Evolutionary conservation across 2,797 vertebrate species (phyloP), one percentile per base, ranked within the genome.

Genomic region (Lepus oiostolus): DNA sequence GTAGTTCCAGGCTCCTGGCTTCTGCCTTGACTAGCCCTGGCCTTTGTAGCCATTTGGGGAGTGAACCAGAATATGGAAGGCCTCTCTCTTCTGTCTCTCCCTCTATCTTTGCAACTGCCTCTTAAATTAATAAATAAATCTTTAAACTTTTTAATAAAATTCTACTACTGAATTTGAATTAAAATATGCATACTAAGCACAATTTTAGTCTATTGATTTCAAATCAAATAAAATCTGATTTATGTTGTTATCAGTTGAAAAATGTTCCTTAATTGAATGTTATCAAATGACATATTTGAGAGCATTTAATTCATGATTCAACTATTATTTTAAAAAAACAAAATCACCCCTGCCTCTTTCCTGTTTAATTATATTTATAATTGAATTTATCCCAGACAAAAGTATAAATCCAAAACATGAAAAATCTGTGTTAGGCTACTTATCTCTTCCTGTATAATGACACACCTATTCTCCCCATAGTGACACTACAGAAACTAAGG

Each of bases 201-300:
- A 96, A 96, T 82, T 92, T 86, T 63, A 94, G 92, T 92, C 22
- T 10, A 88, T 85, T 80, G 67, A 28, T 94, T 60, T 17, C 67
- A 67, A 91, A 54, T 85, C 8, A 30, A 85, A 94, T 95, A 85
- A 93, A 92, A 67, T 96, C 26, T 71, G 17, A 95, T 74, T 2
- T 91, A 17, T 6, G 92, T 30, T 92, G 67, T 71, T 94, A 93
- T 89, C 88, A n/a, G 35, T 32, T 77, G 62, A 95, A 88, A 68
- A 91, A 17, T 72, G 63, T 0, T 2, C 86, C 50, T 96, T 75
- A 91, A 71, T 93, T 93, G 11, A 92, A 70, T 22, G 5, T 68
- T 70, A 90, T 30, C 38, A 30, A 4, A n/a, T 38, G 28, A 4
- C 77, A 38, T 77, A 24, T 82, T 81, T 90, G 28, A 88, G 47